Evolutionary conservation across 2,113 vertebrate genomes (phyloP), one percentile per base, ranked within the genome.

Genomic region (Paramormyrops kingsleyae): DNA sequence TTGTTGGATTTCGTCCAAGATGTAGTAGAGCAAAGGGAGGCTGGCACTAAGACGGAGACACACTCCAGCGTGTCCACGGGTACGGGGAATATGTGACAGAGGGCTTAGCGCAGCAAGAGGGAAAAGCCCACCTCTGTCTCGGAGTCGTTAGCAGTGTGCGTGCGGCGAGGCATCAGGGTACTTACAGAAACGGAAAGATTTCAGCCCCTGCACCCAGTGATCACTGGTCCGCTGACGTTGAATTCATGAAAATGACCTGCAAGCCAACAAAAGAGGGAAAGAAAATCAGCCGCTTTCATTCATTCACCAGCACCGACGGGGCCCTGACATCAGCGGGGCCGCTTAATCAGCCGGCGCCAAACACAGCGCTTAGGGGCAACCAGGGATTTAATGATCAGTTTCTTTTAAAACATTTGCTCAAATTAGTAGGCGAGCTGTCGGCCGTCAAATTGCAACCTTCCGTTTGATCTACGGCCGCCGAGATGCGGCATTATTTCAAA

Each of bases 241-340:
- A 97, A 98, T 96, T 98, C 98, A 99, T 99, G 97, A 97, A 99
- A 98, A 94, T 97, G 95, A 98, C 95, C 98, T 99, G 94, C 93
- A 97, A 39, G 62, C 91, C 90, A 90, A 93, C 62, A 90, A 91
- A 91, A 50, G 89, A 52, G 49, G 89, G 87, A 39, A 8, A 91
- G 13, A 24, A 88, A 88, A 59, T 62, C 53, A 66, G 21, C 19
- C 39, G 4, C 42, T 62, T 62, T 42, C 52, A 24, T 59, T 66
- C 56, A 88, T 10, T 35, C 3, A 87, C 4, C 24, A 31, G 77
- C 42, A 42, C 3, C 44, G 44, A 84, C 35, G 15, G 31, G 74
- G 31, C 74, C 35, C 31, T 27, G 74, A 80, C 35, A 42, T 80
- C 74, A 42, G 12, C 31, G 5, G 35, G 35, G 62, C n/a, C 62